Evolutionary conservation across 2,113 vertebrate genomes (phyloP).

Genomic region (Sakesphorus luctuosus): DNA sequence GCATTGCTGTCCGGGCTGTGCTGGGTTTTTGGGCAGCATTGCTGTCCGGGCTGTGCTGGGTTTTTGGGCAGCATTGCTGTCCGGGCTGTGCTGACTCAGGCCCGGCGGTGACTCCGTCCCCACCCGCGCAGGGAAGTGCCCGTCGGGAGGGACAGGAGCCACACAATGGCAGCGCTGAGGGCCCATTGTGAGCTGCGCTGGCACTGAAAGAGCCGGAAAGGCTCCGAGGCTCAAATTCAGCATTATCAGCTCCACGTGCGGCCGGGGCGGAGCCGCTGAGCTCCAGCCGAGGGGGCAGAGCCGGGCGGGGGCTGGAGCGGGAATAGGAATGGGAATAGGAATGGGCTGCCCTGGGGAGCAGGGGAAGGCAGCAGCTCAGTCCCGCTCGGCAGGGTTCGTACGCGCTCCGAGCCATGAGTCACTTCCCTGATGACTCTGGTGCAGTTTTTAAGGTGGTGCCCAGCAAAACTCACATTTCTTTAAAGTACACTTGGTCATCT

Average conservation of each 20-base stretch:
- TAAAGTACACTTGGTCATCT: background rate
- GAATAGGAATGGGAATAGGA: background rate
- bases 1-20: no score
- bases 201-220: conserved; percentile 13
- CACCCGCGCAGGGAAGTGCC: conserved; percentile 33
- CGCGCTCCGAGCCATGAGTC: background rate
- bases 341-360: background rate
- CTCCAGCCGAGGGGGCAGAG: no score
- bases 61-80: no score
- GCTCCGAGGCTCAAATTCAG: background rate
- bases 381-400: background rate
- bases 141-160: conserved; percentile 14
- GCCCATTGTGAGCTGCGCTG: background rate
- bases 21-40: no score
- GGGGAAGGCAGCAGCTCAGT: background rate
- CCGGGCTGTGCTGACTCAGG: background rate
- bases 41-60: no score
- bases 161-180: background rate
- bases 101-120: background rate
- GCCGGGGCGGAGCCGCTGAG: no score
- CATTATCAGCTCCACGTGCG: background rate
- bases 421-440: background rate
- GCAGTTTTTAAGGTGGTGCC: background rate
- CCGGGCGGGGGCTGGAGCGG: background rate
- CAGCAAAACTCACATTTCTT: background rate